A percentile compares a stretch with the other conserved stretches of the same genome.
These are phyloP conservation scores for Pseudobourletiella spinata DNA, from an alignment of 1,140 invertebrate genomes.

Conservation along the genomic window DNA sequence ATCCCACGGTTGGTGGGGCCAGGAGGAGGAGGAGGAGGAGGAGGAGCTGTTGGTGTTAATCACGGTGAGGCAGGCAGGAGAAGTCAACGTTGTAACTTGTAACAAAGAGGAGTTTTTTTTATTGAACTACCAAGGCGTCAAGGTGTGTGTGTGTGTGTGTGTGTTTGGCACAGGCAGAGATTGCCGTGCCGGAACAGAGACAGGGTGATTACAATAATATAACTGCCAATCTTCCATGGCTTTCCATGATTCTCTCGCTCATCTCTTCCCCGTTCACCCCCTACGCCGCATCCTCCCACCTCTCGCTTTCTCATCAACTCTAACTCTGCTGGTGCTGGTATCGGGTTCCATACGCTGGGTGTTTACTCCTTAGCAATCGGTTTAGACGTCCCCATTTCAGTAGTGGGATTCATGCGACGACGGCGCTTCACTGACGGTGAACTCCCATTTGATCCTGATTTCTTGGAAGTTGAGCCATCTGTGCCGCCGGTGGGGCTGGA, in stretches of 20 bases:
- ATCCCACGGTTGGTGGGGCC: no score
- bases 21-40: no score
- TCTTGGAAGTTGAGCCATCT: background rate
- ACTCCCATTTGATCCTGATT: background rate
- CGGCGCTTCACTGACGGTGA: conserved; percentile 18
- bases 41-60: no score
- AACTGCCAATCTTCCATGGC: background rate
- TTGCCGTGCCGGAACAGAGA: background rate
- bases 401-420: conserved; percentile 11
- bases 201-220: background rate
- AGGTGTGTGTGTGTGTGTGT: background rate
- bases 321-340: background rate
- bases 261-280: background rate
- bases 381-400: background rate
- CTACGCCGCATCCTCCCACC: background rate
- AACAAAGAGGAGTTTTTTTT: background rate
- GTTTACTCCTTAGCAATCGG: background rate
- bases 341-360: background rate
- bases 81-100: background rate
- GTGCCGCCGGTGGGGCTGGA: background rate
- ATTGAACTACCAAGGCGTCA: background rate
- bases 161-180: background rate
- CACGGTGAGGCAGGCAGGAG: background rate
- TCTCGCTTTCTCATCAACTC: background rate
- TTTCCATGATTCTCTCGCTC: background rate